A percentile compares a stretch with the other conserved stretches of the same genome.
Conservation (phyloP, 1,140 invertebrate species). For the Ceratina calcarata region DNA sequence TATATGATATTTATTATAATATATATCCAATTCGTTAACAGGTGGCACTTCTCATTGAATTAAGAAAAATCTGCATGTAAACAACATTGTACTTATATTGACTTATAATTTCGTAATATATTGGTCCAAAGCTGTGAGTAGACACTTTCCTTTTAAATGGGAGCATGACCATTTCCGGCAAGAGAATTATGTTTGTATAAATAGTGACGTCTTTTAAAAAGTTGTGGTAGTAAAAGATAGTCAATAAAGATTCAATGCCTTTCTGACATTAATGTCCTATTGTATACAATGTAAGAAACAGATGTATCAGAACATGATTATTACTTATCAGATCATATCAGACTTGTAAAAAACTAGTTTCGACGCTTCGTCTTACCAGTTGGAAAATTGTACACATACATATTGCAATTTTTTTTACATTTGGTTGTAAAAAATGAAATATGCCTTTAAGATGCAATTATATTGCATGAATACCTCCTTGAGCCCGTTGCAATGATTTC, state of each 20-base stretch:
- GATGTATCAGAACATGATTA: conserved; percentile 15
- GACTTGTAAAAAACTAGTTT: conserved; percentile 44
- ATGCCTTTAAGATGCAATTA: conserved; percentile 9
- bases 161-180: conserved; percentile 12
- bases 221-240: conserved; percentile 22
- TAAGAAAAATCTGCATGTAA: conserved; percentile 45
- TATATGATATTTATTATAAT: conserved; percentile 53
- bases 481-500: not conserved
- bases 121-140: conserved; percentile 30
- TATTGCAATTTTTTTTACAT: conserved; percentile 39
- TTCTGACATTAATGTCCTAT: conserved; percentile 13
- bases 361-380: conserved; percentile 1
- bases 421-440: conserved; percentile 39
- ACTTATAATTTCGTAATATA: conserved; percentile 35
- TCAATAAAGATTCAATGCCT: conserved; percentile 38
- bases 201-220: conserved; percentile 11
- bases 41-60: conserved; percentile 28
- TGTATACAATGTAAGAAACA: conserved; percentile 21
- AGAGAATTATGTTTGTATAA: conserved; percentile 33
- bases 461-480: conserved; percentile 4
- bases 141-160: conserved; percentile 11
- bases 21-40: conserved; percentile 48
- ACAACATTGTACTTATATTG: conserved; percentile 22
- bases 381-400: conserved; percentile 37
- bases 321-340: conserved; percentile 30